phyloP scores from a whole-genome alignment of 2,888 invertebrate species.

The Microplitis deprimator region DNA sequence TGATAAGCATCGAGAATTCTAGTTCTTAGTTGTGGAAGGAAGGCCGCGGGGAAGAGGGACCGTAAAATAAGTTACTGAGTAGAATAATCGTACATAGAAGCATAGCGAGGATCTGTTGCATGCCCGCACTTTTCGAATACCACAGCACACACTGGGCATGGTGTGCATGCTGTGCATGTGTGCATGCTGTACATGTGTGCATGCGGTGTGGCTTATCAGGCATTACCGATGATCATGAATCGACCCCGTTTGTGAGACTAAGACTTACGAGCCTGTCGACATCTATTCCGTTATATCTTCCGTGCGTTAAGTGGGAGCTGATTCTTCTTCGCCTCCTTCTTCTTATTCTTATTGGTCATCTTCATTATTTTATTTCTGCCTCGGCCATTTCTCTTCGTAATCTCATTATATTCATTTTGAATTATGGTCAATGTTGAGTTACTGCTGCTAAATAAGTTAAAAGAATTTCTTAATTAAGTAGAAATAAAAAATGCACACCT shows the following conservation, averaged over 20 bases:
- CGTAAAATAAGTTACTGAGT: not conserved
- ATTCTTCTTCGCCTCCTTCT: conserved; percentile 26
- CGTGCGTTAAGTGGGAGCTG: conserved; percentile 43
- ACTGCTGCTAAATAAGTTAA: no score
- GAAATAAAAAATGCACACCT: no score
- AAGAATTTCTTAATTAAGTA: no score
- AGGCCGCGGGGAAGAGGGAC: conserved; percentile 30
- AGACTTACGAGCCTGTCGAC: conserved; percentile 56
- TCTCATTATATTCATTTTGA: not conserved
- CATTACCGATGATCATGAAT: conserved; percentile 48
- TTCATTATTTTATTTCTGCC: conserved; percentile 8
- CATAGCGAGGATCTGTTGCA: conserved; percentile 23
- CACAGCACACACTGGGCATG: not conserved
- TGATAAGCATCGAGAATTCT: conserved; percentile 53
- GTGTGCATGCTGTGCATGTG: not conserved
- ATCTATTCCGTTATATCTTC: conserved; percentile 57
- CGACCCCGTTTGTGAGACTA: conserved; percentile 51
- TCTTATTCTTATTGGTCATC: conserved; percentile 6
- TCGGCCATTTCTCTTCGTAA: conserved; percentile 6
- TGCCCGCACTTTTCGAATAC: conserved; percentile 31
- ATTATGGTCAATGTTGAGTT: no score
- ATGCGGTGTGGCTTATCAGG: conserved; percentile 40
- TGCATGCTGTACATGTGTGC: not conserved
- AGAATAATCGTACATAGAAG: conserved; percentile 5
- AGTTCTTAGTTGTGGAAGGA: conserved; percentile 26